A percentile compares a stretch with the other conserved stretches of the same genome.
phyloP scores from a whole-genome alignment of 2,797 vertebrate genomes.

The Typhlichthys eigenmanni region DNA sequence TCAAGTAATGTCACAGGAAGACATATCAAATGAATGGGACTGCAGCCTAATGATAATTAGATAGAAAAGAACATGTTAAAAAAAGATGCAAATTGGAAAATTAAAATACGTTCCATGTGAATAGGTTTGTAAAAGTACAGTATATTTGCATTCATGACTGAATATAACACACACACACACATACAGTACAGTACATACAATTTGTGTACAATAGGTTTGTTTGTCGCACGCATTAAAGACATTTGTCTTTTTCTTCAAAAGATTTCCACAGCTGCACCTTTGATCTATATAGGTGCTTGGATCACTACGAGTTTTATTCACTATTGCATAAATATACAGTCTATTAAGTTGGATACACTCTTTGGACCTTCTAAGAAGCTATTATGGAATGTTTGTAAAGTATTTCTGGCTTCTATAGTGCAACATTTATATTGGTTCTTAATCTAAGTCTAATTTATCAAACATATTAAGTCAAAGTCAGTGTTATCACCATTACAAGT shows the following conservation, averaged over 20 bases:
- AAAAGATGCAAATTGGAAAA: no score
- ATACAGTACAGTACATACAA: no score
- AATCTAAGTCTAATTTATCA: slow-evolving; percentile 15
- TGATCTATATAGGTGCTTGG: not conserved
- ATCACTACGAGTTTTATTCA: not conserved
- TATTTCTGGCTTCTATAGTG: not conserved
- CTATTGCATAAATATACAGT: not conserved
- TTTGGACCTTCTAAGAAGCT: not conserved
- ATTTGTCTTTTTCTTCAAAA: not conserved
- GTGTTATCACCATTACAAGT: slow-evolving; percentile 2
- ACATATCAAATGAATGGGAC: slow-evolving; percentile 21
- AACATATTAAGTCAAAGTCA: not conserved
- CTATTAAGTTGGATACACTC: not conserved
- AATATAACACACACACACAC: no score
- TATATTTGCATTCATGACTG: no score
- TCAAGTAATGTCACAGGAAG: slow-evolving; percentile 27
- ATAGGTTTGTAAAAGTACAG: no score
- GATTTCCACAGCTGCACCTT: not conserved
- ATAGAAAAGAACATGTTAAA: not conserved
- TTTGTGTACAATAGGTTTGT: not conserved
- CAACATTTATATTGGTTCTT: slow-evolving; percentile 26
- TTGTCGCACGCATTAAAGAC: not conserved
- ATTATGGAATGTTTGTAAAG: slow-evolving; percentile 5
- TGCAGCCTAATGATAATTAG: slow-evolving; percentile 13
- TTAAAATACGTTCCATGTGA: no score